These are phyloP conservation scores for Heliconius erato DNA, from an alignment of 2,888 invertebrate genomes.

Conservation along the genomic window DNA sequence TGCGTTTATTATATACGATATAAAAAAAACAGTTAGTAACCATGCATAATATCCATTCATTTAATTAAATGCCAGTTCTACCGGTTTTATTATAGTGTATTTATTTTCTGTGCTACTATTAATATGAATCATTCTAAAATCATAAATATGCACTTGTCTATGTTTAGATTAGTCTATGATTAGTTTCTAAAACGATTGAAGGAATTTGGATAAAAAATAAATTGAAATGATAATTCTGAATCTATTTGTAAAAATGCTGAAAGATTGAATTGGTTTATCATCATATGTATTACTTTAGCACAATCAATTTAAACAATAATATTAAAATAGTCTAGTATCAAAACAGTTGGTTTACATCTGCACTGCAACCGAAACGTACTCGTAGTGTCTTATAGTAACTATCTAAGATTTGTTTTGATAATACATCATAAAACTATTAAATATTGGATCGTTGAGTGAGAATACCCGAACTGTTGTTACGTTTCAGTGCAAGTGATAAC, in stretches of 20 bases:
- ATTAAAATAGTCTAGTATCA: slow-evolving; percentile 67
- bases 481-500: slow-evolving; percentile 65
- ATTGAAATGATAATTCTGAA: neutral
- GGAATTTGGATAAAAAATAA: neutral
- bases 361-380: slow-evolving; percentile 79
- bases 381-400: slow-evolving; percentile 79
- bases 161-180: neutral
- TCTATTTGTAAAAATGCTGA: neutral
- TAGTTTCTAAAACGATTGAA: neutral
- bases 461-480: slow-evolving; percentile 81
- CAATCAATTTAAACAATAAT: neutral
- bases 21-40: slow-evolving; percentile 55
- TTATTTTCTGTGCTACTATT: slow-evolving; percentile 16
- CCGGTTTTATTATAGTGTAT: slow-evolving; percentile 51
- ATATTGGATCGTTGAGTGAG: slow-evolving; percentile 86
- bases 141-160: neutral
- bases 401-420: slow-evolving; percentile 85
- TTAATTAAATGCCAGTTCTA: slow-evolving; percentile 64
- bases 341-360: slow-evolving; percentile 61
- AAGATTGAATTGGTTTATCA: neutral
- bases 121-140: neutral
- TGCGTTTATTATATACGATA: slow-evolving; percentile 65
- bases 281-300: no score
- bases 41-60: slow-evolving; percentile 60
- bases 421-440: slow-evolving; percentile 87